Conservation (phyloP, 2,113 vertebrate species). For the Scophthalmus maximus region DNA sequence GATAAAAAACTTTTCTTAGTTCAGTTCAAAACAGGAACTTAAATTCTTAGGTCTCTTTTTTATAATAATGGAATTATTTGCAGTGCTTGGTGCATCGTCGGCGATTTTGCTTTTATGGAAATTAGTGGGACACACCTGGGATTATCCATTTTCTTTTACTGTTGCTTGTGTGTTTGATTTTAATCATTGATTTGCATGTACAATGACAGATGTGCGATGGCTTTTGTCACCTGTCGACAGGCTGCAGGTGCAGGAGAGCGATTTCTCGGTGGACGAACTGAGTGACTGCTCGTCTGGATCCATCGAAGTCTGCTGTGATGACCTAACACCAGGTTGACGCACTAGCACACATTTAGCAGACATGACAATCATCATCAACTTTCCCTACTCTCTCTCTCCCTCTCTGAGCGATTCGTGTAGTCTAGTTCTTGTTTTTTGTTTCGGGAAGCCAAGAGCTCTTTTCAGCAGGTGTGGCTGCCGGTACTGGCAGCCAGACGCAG, state of each 20-base stretch:
- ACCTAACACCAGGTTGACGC: slow-evolving; percentile 74
- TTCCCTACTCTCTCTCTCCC: not conserved
- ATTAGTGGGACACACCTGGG: not conserved
- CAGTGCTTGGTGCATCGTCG: not conserved
- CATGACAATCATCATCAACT: not conserved
- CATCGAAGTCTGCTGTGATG: slow-evolving; percentile 83
- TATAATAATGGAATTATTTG: not conserved
- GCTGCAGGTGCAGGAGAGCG: slow-evolving; percentile 63
- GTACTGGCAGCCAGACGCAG: slow-evolving; percentile 17
- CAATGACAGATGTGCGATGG: slow-evolving; percentile 2
- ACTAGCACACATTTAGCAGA: not conserved
- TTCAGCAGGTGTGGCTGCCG: slow-evolving; percentile 24
- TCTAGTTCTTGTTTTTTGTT: not conserved
- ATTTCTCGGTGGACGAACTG: slow-evolving; percentile 76
- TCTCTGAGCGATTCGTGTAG: not conserved
- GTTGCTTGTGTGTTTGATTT: slow-evolving; percentile 3
- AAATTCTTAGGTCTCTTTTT: not conserved
- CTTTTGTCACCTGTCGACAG: slow-evolving; percentile 55
- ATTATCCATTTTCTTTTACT: not conserved
- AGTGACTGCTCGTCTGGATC: slow-evolving; percentile 85
- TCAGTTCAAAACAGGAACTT: not conserved
- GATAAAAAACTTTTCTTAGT: no score
- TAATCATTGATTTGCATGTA: slow-evolving; percentile 13
- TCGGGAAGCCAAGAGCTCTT: not conserved
- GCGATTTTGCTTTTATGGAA: slow-evolving; percentile 17